Evolutionary conservation across 2,888 invertebrate genomes (phyloP).

Genomic region (Polyommatus icarus): DNA sequence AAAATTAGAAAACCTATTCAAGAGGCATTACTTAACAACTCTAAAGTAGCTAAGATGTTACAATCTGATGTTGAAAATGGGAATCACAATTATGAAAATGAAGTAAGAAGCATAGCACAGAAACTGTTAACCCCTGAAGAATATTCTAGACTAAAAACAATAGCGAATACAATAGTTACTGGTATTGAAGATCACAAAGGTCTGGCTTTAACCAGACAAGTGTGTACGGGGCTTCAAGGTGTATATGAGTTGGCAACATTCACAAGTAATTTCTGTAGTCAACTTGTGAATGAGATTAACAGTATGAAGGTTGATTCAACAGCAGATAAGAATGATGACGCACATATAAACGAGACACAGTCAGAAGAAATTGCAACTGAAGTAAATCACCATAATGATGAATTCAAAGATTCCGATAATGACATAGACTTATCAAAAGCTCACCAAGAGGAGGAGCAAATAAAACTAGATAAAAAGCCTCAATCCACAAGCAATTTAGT

Average conservation of each 20-base stretch:
- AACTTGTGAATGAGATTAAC: not conserved
- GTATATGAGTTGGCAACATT: not conserved
- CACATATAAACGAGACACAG: not conserved
- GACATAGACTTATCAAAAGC: slow-evolving; percentile 31
- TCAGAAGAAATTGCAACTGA: not conserved
- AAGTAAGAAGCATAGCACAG: slow-evolving; percentile 33
- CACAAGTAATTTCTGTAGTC: not conserved
- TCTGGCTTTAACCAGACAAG: not conserved
- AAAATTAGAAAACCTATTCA: slow-evolving; percentile 35
- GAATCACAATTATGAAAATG: slow-evolving; percentile 35
- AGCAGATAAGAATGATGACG: not conserved
- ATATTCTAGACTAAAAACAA: slow-evolving; percentile 21
- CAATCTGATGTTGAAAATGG: slow-evolving; percentile 35
- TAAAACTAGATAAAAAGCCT: slow-evolving; percentile 28
- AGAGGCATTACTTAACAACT: slow-evolving; percentile 33
- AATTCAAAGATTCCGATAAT: slow-evolving; percentile 6
- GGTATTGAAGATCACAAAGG: not conserved
- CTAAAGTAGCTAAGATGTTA: slow-evolving; percentile 35
- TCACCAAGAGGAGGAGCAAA: slow-evolving; percentile 28
- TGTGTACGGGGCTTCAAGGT: not conserved
- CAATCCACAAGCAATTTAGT: slow-evolving; percentile 32
- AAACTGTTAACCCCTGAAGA: slow-evolving; percentile 26
- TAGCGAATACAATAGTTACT: not conserved
- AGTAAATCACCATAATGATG: not conserved
- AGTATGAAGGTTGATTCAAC: not conserved